A percentile compares a stretch with the other conserved stretches of the same genome.
phyloP scores from a whole-genome alignment of 2,113 vertebrate species.

The Austrofundulus limnaeus region DNA sequence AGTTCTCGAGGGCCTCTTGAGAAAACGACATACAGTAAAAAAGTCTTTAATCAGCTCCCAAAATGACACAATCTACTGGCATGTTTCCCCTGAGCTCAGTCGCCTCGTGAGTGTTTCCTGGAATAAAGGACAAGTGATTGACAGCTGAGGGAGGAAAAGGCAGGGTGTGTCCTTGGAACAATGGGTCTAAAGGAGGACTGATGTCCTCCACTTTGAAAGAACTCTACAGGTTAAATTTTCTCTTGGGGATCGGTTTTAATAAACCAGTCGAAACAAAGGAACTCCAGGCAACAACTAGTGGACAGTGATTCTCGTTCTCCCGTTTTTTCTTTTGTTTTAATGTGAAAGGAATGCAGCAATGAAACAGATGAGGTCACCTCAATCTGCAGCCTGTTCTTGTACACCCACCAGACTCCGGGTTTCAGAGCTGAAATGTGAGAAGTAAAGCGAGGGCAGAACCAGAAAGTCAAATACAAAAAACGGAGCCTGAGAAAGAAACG shows the following conservation, averaged over 20 bases:
- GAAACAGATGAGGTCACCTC: constrained; percentile 68
- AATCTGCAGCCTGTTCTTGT: constrained; percentile 52
- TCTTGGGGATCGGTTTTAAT: constrained; percentile 5
- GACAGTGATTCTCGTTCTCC: constrained; percentile 32
- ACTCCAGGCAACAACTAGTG: constrained; percentile 24
- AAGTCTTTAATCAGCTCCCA: constrained; percentile 5
- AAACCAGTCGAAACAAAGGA: constrained; percentile 48
- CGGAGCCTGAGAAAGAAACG: background rate
- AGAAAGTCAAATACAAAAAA: background rate
- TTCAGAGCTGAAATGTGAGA: constrained; percentile 34
- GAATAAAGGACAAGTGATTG: constrained; percentile 23
- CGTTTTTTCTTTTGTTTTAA: constrained; percentile 51
- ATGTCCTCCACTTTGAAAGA: constrained; percentile 15
- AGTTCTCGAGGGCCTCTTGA: constrained; percentile 22
- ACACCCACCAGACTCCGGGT: constrained; percentile 24
- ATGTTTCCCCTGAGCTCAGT: constrained; percentile 8
- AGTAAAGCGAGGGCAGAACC: constrained; percentile 5
- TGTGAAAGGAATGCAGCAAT: constrained; percentile 63
- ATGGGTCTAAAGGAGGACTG: constrained; percentile 40
- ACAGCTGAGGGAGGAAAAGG: constrained; percentile 9
- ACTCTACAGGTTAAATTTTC: constrained; percentile 19
- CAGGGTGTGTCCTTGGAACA: constrained; percentile 42
- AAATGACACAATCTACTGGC: constrained; percentile 20
- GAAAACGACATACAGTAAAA: constrained; percentile 21
- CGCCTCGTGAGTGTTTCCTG: constrained; percentile 25